Evolutionary conservation across 2,113 vertebrate species (phyloP).

Genomic region (Cavia aperea): DNA sequence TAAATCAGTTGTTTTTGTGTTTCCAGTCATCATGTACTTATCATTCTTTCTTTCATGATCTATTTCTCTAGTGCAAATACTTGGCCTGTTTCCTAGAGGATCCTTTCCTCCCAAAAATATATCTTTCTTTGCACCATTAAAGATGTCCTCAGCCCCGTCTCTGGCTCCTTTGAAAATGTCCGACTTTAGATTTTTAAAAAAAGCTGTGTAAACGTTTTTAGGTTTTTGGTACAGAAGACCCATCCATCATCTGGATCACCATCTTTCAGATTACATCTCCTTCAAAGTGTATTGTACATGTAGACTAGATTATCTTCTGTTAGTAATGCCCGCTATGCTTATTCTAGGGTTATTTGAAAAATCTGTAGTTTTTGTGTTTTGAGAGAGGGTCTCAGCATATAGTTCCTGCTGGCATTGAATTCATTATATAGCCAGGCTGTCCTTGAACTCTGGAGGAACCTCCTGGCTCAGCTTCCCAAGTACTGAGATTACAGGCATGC

Average conservation of each 20-base stretch:
- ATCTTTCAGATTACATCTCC: slow-evolving; percentile 29
- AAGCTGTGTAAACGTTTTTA: slow-evolving; percentile 9
- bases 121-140: neutral
- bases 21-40: slow-evolving; percentile 18
- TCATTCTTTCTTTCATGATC: neutral
- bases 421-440: neutral
- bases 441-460: neutral
- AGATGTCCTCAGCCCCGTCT: neutral
- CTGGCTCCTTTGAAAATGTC: slow-evolving; percentile 4
- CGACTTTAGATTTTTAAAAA: neutral
- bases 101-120: neutral
- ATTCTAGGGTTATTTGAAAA: slow-evolving; percentile 8
- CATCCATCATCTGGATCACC: neutral
- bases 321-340: neutral
- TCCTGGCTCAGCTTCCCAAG: neutral
- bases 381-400: neutral
- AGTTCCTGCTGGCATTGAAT: neutral
- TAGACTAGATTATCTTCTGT: neutral
- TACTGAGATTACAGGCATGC: neutral
- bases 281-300: slow-evolving; percentile 17
- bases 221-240: neutral
- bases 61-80: neutral
- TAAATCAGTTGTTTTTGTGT: neutral
- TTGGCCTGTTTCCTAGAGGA: neutral
- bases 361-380: neutral